A percentile compares a stretch with the other conserved stretches of the same genome.
phyloP scores from a whole-genome alignment of 1,140 invertebrate genomes.

The Trachymyrmex septentrionalis region DNA sequence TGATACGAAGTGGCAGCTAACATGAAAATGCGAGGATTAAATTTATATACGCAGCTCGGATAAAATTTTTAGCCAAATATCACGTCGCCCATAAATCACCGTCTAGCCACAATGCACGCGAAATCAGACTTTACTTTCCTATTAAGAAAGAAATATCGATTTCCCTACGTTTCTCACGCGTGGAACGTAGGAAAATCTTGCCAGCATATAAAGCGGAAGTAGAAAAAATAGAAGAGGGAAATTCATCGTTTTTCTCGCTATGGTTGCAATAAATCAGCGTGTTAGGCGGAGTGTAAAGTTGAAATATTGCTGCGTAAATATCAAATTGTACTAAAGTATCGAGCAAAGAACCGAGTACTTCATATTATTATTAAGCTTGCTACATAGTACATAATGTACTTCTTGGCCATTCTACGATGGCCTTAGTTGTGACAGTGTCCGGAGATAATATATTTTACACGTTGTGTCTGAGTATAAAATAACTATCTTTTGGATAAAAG shows the following conservation, averaged over 20 bases:
- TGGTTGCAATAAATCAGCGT: constrained; percentile 26
- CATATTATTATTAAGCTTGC: constrained; percentile 54
- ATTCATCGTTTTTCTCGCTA: constrained; percentile 28
- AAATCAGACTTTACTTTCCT: constrained; percentile 29
- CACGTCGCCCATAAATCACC: constrained; percentile 18
- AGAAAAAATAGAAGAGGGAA: neutral
- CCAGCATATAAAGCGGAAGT: constrained; percentile 4
- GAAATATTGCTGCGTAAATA: constrained; percentile 61
- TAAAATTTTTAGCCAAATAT: constrained; percentile 29
- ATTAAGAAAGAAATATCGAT: constrained; percentile 37
- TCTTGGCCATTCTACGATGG: constrained; percentile 7
- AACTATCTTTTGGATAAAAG: constrained; percentile 21
- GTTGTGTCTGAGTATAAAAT: constrained; percentile 26
- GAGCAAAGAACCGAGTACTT: constrained; percentile 44
- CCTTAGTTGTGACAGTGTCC: constrained; percentile 26
- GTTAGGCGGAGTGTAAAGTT: constrained; percentile 56
- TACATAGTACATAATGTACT: constrained; percentile 25
- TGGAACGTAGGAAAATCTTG: constrained; percentile 24
- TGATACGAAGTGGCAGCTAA: constrained; percentile 18
- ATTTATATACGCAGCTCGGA: neutral
- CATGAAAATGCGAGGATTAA: constrained; percentile 25
- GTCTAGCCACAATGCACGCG: neutral
- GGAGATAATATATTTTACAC: constrained; percentile 43
- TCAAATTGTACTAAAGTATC: constrained; percentile 58
- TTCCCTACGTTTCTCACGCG: neutral